phyloP scores from a whole-genome alignment of 2,888 invertebrate genomes.

The Rhyacophila evoluta region DNA sequence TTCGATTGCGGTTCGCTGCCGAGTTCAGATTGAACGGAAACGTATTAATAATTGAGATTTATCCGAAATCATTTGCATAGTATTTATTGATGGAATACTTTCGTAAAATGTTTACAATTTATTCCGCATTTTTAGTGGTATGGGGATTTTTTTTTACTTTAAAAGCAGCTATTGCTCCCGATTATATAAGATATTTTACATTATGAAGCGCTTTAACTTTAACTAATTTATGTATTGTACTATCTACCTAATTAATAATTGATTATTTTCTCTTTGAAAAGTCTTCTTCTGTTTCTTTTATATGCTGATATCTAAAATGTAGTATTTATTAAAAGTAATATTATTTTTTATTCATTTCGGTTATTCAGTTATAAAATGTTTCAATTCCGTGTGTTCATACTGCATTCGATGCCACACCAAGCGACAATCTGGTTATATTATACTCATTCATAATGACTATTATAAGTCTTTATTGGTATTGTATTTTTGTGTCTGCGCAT shows the following conservation, averaged over 20 bases:
- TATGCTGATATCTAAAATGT: background rate
- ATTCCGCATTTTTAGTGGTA: constrained; percentile 28
- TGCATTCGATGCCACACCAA: background rate
- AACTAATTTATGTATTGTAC: constrained; percentile 29
- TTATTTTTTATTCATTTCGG: background rate
- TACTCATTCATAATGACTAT: too few species aligned
- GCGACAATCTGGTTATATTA: too few species aligned
- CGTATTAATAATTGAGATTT: constrained; percentile 19
- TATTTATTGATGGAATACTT: constrained; percentile 21
- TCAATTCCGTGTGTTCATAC: background rate
- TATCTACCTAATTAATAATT: background rate
- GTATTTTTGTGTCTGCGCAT: background rate
- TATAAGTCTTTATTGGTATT: too few species aligned
- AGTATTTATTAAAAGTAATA: background rate
- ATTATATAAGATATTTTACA: constrained; percentile 25
- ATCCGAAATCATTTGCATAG: constrained; percentile 19
- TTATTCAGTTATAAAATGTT: background rate
- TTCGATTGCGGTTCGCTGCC: background rate
- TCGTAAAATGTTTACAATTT: constrained; percentile 22
- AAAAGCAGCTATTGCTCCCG: constrained; percentile 37
- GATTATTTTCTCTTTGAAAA: background rate
- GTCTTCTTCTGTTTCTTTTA: background rate
- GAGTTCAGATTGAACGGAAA: background rate
- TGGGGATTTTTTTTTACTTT: constrained; percentile 26
- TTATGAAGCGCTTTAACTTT: constrained; percentile 27